Evolutionary conservation across 2,888 invertebrate species (phyloP), one percentile per base, ranked within the genome.

Genomic region (Agrypnus murinus): DNA sequence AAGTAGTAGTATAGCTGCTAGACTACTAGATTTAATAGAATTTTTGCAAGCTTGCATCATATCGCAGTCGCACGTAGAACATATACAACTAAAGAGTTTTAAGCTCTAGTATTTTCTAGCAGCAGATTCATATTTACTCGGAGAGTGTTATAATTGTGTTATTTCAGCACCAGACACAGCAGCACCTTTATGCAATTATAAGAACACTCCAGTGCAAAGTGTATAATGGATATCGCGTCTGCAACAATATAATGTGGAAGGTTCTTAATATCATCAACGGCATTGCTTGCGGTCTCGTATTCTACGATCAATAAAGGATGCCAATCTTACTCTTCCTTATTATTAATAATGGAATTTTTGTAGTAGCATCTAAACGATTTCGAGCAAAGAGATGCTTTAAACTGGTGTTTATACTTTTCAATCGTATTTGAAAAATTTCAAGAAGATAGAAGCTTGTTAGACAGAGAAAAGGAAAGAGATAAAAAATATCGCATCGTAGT

Each of bases 111-210:
- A 17, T 55, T 58, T 58, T 25, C 46, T 25, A 25, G 3, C 58
- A 59, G 60, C 50, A 59, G 57, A 50, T 70, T 65, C 65, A 65
- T 70, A 70, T 70, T 70, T 70, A 66, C 55, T 59, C 67, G 60
- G 65, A 50, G 67, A 69, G 66, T 65, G 72, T 73, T 71, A 74
- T 79, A 79, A 79, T 79, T 79, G 77, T 70, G 76, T 79, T 79
- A 79, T 79, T 75, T 75, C 74, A 74, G 72, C 64, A 55, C 68
- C 74, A 77, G 73, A 73, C 74, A 75, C 75, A 74, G 78, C 78
- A 79, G 78, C 77, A 79, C 79, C 78, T 79, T 79, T 77, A 78
- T 77, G 77, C 77, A 79, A 79, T 79, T 79, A 79, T 76, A 77
- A 74, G 76, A 77, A 74, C 78, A 78, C 78, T 79, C 76, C 73